These are phyloP conservation scores for Synaphobranchus kaupii DNA, from an alignment of 2,797 vertebrate genomes.

Conservation along the genomic window DNA sequence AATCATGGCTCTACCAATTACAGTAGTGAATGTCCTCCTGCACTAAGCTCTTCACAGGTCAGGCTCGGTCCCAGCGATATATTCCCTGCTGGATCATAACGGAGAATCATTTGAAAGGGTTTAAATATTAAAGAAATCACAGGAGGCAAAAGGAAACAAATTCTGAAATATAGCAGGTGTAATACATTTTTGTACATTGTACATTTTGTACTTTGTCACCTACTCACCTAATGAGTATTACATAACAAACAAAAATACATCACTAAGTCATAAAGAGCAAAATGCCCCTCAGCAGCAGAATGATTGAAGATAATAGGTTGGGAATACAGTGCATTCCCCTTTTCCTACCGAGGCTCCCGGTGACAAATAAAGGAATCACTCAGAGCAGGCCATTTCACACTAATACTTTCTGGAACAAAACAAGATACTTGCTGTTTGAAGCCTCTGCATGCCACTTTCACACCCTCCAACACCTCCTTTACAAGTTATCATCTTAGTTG, in stretches of 20 bases:
- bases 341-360: background rate
- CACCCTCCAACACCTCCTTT: constrained; percentile 11
- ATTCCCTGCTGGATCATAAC: background rate
- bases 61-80: background rate
- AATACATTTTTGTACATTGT: no score
- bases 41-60: background rate
- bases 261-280: background rate
- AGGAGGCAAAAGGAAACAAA: background rate
- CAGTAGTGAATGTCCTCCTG: background rate
- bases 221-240: background rate
- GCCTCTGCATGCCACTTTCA: background rate
- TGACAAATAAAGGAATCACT: constrained; percentile 21
- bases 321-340: background rate
- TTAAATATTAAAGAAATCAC: background rate
- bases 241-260: background rate
- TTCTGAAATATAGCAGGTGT: background rate
- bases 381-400: background rate
- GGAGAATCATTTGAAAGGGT: no score
- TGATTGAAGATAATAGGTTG: background rate
- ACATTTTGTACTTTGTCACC: background rate
- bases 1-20: background rate
- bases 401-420: constrained; percentile 13
- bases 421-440: background rate
- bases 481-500: constrained; percentile 5
- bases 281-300: background rate